phyloP scores from a whole-genome alignment of 2,888 invertebrate species.

The Hydrotaea diabolus region DNA sequence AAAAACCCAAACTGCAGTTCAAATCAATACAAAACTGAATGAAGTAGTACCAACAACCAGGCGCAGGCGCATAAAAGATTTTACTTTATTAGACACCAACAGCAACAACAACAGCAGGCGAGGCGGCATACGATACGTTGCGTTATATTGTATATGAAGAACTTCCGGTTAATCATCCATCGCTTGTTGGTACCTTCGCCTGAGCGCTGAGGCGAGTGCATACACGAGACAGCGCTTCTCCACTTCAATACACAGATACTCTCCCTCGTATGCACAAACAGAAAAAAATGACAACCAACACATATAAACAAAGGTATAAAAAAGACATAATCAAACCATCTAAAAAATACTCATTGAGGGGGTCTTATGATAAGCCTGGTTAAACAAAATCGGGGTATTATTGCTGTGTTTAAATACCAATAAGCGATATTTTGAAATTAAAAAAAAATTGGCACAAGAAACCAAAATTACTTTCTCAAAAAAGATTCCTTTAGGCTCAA shows the following conservation, averaged over 20 bases:
- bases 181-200: slow-evolving; percentile 30
- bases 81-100: slow-evolving; percentile 48
- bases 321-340: slow-evolving; percentile 3
- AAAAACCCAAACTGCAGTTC: background rate
- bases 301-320: slow-evolving; percentile 29
- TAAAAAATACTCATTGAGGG: background rate
- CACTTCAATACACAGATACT: slow-evolving; percentile 51
- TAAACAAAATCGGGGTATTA: too few relatives aligned
- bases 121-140: slow-evolving; percentile 15
- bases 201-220: too few relatives aligned
- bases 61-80: slow-evolving; percentile 64
- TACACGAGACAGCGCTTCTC: slow-evolving; percentile 6
- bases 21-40: background rate
- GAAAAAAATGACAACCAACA: slow-evolving; percentile 40
- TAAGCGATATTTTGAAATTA: too few relatives aligned
- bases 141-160: slow-evolving; percentile 32
- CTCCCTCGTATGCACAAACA: slow-evolving; percentile 45
- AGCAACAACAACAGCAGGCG: slow-evolving; percentile 36
- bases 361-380: background rate
- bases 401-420: too few relatives aligned
- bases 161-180: slow-evolving; percentile 65
- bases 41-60: slow-evolving; percentile 38
- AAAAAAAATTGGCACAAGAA: too few relatives aligned
- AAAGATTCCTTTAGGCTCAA: too few relatives aligned
- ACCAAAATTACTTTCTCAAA: too few relatives aligned